Evolutionary conservation across 2,113 vertebrate genomes (phyloP).

Genomic region (Embiotoca jacksoni): DNA sequence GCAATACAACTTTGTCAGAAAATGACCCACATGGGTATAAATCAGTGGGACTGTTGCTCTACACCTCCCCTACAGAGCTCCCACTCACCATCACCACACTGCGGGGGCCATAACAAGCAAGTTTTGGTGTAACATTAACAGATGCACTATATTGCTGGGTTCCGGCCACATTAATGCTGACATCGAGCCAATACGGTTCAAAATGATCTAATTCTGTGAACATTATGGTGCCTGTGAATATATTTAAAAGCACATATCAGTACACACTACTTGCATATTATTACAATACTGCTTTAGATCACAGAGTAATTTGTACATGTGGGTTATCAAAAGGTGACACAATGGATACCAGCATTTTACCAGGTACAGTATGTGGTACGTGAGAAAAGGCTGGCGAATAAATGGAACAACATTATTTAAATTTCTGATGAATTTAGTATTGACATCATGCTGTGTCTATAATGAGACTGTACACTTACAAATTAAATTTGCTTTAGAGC

Average conservation of each 20-base stretch:
- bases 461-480: no score
- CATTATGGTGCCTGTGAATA: neutral
- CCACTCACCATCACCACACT: slow-evolving; percentile 45
- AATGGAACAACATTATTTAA: no score
- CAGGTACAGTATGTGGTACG: no score
- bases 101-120: slow-evolving; percentile 20
- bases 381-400: no score
- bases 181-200: neutral
- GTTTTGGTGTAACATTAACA: slow-evolving; percentile 31
- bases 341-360: no score
- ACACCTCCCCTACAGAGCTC: slow-evolving; percentile 32
- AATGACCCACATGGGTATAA: slow-evolving; percentile 61
- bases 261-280: no score
- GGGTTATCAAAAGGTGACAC: no score
- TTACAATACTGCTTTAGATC: neutral
- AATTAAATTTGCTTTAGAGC: no score
- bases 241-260: neutral
- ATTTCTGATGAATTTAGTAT: no score
- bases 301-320: neutral
- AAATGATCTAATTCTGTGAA: neutral
- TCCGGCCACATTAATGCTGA: slow-evolving; percentile 1
- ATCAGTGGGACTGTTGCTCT: slow-evolving; percentile 54
- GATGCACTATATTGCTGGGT: slow-evolving; percentile 2
- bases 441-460: no score
- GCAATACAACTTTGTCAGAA: slow-evolving; percentile 56